Conservation (phyloP, 1,140 invertebrate genomes). For the Mizuhopecten yessoensis region DNA sequence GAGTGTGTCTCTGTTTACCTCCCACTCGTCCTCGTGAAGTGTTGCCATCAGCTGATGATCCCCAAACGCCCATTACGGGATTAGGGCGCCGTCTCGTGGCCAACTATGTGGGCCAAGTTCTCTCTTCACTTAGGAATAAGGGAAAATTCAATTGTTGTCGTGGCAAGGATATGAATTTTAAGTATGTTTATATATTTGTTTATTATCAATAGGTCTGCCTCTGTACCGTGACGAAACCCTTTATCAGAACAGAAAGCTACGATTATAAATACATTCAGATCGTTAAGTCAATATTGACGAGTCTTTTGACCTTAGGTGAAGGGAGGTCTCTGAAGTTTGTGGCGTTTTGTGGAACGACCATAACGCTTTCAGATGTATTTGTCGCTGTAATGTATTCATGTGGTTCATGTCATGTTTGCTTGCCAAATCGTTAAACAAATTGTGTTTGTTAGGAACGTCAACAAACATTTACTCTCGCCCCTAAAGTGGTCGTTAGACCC, state of each 20-base stretch:
- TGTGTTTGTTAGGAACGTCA: conserved; percentile 33
- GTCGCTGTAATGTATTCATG: conserved; percentile 18
- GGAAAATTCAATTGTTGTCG: neutral
- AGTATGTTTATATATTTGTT: conserved; percentile 36
- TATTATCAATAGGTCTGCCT: neutral
- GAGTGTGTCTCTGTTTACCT: neutral
- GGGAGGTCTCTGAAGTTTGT: neutral
- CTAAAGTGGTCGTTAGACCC: conserved; percentile 15
- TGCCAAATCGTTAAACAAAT: conserved; percentile 38
- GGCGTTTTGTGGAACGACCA: neutral
- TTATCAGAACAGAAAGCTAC: neutral
- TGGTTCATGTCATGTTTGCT: conserved; percentile 34
- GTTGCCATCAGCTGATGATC: neutral
- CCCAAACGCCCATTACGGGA: conserved; percentile 22
- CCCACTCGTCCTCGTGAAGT: neutral
- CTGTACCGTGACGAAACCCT: neutral
- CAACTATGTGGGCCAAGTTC: neutral
- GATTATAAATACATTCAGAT: conserved; percentile 1
- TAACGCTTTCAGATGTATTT: neutral
- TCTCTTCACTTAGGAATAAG: neutral
- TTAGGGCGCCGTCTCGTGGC: neutral
- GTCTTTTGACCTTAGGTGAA: conserved; percentile 15
- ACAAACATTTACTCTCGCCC: conserved; percentile 18
- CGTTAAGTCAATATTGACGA: neutral
- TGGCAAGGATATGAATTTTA: conserved; percentile 21